Conservation (phyloP, 2,113 vertebrate genomes). For the Tragulus kanchil region DNA sequence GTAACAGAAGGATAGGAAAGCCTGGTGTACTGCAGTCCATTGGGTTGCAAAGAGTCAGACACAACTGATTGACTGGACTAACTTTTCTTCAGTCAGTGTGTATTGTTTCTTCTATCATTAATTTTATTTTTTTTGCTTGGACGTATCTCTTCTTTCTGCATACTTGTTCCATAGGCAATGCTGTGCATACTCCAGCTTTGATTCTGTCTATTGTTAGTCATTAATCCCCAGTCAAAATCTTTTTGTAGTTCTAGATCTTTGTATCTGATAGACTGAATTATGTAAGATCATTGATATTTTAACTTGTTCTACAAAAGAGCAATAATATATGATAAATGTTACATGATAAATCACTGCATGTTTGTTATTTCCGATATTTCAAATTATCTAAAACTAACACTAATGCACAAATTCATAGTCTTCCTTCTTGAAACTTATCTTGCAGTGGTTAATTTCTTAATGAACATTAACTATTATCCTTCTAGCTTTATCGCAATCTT, state of each 20-base stretch:
- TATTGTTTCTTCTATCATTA: not conserved
- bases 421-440: not conserved
- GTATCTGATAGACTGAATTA: not conserved
- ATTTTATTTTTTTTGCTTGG: not conserved
- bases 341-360: not conserved
- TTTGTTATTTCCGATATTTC: not conserved
- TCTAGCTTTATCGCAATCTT: not conserved
- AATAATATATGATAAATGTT: not conserved
- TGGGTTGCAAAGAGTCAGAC: too few relatives aligned
- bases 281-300: not conserved
- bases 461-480: not conserved
- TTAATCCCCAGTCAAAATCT: not conserved
- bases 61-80: too few relatives aligned
- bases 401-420: not conserved
- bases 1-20: too few relatives aligned
- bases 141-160: not conserved
- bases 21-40: too few relatives aligned
- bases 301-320: not conserved
- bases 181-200: not conserved
- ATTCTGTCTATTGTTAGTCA: not conserved
- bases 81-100: not conserved
- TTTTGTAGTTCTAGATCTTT: not conserved
- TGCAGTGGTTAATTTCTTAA: not conserved
- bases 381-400: not conserved
- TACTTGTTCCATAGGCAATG: not conserved